phyloP scores from a whole-genome alignment of 2,797 vertebrate species.

The Masticophis lateralis region DNA sequence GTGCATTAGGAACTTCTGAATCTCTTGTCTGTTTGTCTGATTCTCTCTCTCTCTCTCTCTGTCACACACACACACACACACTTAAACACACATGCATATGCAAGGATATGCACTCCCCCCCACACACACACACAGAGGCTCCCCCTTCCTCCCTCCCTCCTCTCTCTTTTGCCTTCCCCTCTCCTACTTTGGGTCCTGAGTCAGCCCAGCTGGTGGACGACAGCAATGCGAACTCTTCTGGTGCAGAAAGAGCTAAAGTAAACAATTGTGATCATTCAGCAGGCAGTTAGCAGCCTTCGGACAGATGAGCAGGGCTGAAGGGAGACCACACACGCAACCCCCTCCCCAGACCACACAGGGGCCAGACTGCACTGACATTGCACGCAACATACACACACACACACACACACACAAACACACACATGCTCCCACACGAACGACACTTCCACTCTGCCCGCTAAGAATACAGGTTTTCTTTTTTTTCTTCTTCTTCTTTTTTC shows the following conservation, averaged over 20 bases:
- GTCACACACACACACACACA: background rate
- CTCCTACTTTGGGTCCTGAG: constrained; percentile 80
- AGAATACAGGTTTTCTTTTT: constrained; percentile 41
- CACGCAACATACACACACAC: constrained; percentile 75
- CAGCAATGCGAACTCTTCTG: constrained; percentile 88
- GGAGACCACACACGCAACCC: constrained; percentile 81
- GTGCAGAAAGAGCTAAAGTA: constrained; percentile 99
- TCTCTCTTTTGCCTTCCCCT: constrained; percentile 19
- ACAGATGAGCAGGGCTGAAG: constrained; percentile 91
- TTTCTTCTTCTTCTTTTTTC: background rate
- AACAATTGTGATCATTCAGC: constrained; percentile 96
- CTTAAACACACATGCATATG: background rate
- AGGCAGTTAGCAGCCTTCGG: constrained; percentile 96
- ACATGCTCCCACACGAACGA: constrained; percentile 44
- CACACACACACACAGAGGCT: background rate
- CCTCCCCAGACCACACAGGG: constrained; percentile 82
- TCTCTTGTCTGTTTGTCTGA: background rate
- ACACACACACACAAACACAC: constrained; percentile 25
- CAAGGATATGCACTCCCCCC: constrained; percentile 9
- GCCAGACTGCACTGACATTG: constrained; percentile 76
- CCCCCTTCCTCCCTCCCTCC: background rate
- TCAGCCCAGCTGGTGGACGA: constrained; percentile 96
- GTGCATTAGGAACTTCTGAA: background rate
- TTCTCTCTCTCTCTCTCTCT: background rate
- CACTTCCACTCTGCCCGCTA: constrained; percentile 66